These are phyloP conservation scores for Eclectus roratus DNA, from an alignment of 2,113 vertebrate genomes.

Conservation along the genomic window DNA sequence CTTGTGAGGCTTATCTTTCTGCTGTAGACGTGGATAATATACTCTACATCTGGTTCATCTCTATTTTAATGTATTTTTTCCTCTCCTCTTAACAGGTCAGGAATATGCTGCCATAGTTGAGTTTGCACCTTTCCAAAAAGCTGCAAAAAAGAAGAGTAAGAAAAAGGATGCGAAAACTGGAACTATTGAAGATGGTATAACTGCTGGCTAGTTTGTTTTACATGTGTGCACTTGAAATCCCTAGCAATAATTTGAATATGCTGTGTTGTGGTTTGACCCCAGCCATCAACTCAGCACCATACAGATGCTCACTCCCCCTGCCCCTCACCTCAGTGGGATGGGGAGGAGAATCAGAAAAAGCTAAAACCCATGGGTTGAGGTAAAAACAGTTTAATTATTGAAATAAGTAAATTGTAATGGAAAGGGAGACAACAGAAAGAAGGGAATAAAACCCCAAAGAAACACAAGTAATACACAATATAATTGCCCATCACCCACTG, in stretches of 20 bases:
- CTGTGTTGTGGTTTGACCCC: background rate
- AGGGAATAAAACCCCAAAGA: background rate
- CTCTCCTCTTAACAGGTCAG: slow-evolving; percentile 80
- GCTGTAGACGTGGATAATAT: background rate
- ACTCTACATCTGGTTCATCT: background rate
- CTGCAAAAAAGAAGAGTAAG: slow-evolving; percentile 95
- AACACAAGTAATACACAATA: background rate
- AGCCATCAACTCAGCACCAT: background rate
- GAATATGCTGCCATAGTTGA: slow-evolving; percentile 96
- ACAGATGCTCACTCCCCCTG: background rate
- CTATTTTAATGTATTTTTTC: background rate
- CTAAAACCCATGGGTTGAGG: background rate
- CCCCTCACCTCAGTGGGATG: background rate
- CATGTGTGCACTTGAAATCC: background rate
- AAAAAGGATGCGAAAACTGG: slow-evolving; percentile 96
- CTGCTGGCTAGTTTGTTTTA: background rate
- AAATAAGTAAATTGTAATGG: background rate
- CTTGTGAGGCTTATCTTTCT: background rate
- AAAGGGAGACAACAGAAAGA: background rate
- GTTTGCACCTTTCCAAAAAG: slow-evolving; percentile 99
- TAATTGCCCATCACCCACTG: background rate
- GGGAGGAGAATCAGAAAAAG: background rate
- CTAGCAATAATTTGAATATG: background rate
- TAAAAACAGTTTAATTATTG: background rate
- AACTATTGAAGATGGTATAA: slow-evolving; percentile 91